Conservation (phyloP, 2,113 vertebrate species). For the Semnopithecus entellus region DNA sequence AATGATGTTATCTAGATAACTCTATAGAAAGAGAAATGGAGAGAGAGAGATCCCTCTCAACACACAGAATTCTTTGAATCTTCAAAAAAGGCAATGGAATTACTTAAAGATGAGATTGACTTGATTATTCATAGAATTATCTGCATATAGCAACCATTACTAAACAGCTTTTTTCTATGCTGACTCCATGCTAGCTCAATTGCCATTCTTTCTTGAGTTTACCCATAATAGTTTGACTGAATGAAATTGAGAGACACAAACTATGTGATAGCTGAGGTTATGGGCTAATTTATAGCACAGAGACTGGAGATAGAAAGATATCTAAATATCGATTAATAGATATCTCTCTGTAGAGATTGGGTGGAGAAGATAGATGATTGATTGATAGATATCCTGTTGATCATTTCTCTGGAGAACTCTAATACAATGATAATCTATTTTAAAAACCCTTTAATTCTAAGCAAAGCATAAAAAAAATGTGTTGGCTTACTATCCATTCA, state of each 20-base stretch:
- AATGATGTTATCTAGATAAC: no score
- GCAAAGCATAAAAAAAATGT: not conserved
- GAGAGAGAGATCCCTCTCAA: not conserved
- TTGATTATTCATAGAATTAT: not conserved
- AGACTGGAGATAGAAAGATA: not conserved
- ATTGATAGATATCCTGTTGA: not conserved
- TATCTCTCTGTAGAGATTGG: no score
- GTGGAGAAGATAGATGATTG: not conserved
- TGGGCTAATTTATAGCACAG: not conserved
- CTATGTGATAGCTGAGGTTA: not conserved
- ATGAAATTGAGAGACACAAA: not conserved
- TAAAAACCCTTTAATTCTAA: slow-evolving; percentile 14
- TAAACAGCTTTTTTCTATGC: not conserved
- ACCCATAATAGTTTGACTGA: not conserved
- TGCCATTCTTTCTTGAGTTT: not conserved
- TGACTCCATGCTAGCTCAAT: not conserved
- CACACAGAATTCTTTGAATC: not conserved
- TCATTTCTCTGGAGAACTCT: not conserved
- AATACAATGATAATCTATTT: not conserved
- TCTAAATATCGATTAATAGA: not conserved
- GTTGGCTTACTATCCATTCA: not conserved
- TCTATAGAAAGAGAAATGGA: no score
- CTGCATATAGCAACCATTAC: not conserved
- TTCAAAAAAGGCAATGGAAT: not conserved
- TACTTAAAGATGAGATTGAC: not conserved